A percentile compares a stretch with the other conserved stretches of the same genome.
Conservation (phyloP, 2,797 vertebrate species). For the Spea hammondii region DNA sequence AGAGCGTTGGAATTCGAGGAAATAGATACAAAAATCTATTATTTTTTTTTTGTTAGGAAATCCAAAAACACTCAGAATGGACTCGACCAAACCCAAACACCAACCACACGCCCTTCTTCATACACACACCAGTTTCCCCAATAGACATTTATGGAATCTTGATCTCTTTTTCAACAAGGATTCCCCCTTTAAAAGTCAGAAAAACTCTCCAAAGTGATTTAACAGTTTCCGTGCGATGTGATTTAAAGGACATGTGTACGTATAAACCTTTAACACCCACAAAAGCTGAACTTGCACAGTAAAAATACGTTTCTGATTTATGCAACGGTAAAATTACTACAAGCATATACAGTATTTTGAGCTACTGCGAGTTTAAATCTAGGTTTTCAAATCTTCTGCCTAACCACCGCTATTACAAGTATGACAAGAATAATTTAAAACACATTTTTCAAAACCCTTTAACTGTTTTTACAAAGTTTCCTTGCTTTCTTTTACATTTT, state of each 20-base stretch:
- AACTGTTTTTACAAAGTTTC: constrained; percentile 50
- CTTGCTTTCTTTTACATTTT: constrained; percentile 15
- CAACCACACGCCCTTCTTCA: constrained; percentile 6
- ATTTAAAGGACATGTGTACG: constrained; percentile 50
- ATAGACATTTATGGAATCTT: constrained; percentile 24
- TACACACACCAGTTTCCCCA: constrained; percentile 10
- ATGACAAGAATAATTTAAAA: constrained; percentile 62
- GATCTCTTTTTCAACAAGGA: constrained; percentile 28
- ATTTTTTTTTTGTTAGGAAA: neutral
- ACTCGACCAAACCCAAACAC: constrained; percentile 12
- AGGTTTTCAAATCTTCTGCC: constrained; percentile 55
- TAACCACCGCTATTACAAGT: constrained; percentile 56
- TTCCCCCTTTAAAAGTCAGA: constrained; percentile 45
- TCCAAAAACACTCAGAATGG: neutral
- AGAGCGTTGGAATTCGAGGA: no score
- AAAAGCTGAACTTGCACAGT: constrained; percentile 38
- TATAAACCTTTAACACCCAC: constrained; percentile 53
- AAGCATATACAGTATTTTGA: constrained; percentile 44
- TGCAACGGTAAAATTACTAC: constrained; percentile 29
- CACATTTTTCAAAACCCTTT: constrained; percentile 55
- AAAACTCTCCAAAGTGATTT: constrained; percentile 39
- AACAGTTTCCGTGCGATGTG: constrained; percentile 35
- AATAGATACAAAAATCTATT: no score
- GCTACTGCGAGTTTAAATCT: constrained; percentile 45
- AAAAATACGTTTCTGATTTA: constrained; percentile 47